These are phyloP conservation scores for Tragelaphus imberbis DNA, from an alignment of 2,113 vertebrate genomes.

Conservation along the genomic window DNA sequence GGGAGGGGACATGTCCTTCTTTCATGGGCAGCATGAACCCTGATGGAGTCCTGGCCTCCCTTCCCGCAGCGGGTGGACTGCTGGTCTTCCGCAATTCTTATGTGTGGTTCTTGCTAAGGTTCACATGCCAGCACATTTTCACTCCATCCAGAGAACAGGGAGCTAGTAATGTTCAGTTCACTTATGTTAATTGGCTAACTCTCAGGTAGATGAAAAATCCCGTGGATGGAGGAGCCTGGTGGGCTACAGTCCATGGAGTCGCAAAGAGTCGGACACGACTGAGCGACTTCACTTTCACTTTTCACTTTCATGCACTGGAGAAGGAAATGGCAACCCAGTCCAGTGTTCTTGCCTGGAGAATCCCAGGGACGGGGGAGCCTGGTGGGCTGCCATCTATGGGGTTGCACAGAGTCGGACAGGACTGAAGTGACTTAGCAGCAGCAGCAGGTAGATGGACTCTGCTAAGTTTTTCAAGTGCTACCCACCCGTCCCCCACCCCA, in stretches of 20 bases:
- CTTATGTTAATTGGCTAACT: background rate
- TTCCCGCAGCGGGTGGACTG: background rate
- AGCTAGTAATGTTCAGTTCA: background rate
- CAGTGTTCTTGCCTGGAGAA: too few species aligned
- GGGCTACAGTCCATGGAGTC: too few species aligned
- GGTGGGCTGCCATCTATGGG: too few species aligned
- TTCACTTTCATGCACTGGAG: too few species aligned
- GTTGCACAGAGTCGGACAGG: too few species aligned
- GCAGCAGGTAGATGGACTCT: too few species aligned
- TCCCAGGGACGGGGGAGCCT: too few species aligned
- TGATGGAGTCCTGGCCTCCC: background rate
- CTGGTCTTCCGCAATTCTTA: slow-evolving; percentile 26
- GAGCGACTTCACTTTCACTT: too few species aligned
- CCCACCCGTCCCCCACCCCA: background rate
- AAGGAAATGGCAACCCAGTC: too few species aligned
- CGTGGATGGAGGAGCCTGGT: too few species aligned
- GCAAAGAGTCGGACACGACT: too few species aligned
- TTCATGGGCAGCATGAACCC: background rate
- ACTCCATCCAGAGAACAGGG: background rate
- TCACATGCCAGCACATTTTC: background rate
- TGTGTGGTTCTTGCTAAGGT: background rate
- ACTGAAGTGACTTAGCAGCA: too few species aligned
- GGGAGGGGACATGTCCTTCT: background rate
- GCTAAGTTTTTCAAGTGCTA: background rate
- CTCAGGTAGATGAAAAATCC: background rate